Evolutionary conservation across 1,140 invertebrate species (phyloP).

Genomic region (Drosophila biarmipes): DNA sequence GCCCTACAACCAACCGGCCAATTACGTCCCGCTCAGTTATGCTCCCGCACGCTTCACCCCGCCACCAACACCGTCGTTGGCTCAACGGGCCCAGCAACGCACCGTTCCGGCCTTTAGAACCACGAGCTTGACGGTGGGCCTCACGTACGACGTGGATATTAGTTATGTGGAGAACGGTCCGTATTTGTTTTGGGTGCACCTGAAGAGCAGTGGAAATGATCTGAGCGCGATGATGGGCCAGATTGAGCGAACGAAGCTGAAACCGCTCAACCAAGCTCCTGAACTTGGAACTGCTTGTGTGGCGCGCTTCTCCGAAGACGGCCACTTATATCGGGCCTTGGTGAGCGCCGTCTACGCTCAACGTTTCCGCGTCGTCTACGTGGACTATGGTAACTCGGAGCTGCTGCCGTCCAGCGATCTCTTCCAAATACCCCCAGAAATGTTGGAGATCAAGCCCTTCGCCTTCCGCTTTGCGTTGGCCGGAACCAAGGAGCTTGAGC

Average conservation of each 20-base stretch:
- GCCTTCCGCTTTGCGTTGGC: constrained; percentile 90
- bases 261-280: constrained; percentile 87
- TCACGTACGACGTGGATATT: constrained; percentile 88
- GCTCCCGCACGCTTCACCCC: constrained; percentile 53
- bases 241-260: constrained; percentile 87
- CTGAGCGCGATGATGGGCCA: constrained; percentile 88
- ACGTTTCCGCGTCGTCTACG: constrained; percentile 89
- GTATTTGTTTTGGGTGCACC: constrained; percentile 89
- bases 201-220: constrained; percentile 86
- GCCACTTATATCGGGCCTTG: constrained; percentile 89
- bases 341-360: constrained; percentile 88
- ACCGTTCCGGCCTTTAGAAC: constrained; percentile 85
- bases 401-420: constrained; percentile 88
- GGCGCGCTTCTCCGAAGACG: constrained; percentile 88
- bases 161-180: constrained; percentile 92
- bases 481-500: constrained; percentile 88
- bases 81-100: constrained; percentile 23
- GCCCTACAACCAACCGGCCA: constrained; percentile 10
- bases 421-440: constrained; percentile 89
- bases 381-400: constrained; percentile 92
- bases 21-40: constrained; percentile 24
- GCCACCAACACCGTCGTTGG: constrained; percentile 21
- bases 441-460: constrained; percentile 89
- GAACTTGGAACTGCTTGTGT: constrained; percentile 89
- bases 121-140: constrained; percentile 85